Evolutionary conservation across 2,797 vertebrate genomes (phyloP), one percentile per base, ranked within the genome.

Genomic region (Odontamblyopus rebecca): DNA sequence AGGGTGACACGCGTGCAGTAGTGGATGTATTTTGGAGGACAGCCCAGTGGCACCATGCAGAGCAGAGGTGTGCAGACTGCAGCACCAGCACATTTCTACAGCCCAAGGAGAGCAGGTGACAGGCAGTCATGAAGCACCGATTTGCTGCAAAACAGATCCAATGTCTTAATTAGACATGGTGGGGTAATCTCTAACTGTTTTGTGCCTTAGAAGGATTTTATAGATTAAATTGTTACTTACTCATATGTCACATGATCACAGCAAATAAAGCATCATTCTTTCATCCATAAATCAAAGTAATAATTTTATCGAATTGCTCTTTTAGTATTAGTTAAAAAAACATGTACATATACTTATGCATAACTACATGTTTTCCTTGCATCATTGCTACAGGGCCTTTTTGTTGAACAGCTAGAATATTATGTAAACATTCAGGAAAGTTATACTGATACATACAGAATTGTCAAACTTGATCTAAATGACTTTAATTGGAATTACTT

Each of bases 1-100:
- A 78, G 71, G 71, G 68, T 80, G 77, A 77, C 77, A 82, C 68
- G 73, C 72, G 72, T 72, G 69, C 75, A 67, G 70, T 6, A 30
- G 74, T 73, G 65, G 60, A 77, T 80, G 85, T 72, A 86, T 57
- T 29, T 70, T 77, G 77, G 75, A 83, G 72, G 83, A 89, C 79
- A 81, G 75, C 69, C 73, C 67, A 73, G 54, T 63, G 68, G 51
- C 63, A 54, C 23, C 59, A 23, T 23, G 3, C 38, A 68, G 76
- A 30, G 74, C 5, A 13, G 53, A 48, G 61, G 68, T 72, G 60
- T 50, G 72, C 66, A 66, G 41, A 61, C 74, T 85, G 82, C 82
- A 78, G 66, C 2, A 26, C 67, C 61, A 75, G 80, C 79, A 81
- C 1, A 79, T 81, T 85, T 82, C 57, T 48, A 72, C 32, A 23